Conservation (phyloP, 2,888 invertebrate genomes). For the Tetramorium bicarinatum region DNA sequence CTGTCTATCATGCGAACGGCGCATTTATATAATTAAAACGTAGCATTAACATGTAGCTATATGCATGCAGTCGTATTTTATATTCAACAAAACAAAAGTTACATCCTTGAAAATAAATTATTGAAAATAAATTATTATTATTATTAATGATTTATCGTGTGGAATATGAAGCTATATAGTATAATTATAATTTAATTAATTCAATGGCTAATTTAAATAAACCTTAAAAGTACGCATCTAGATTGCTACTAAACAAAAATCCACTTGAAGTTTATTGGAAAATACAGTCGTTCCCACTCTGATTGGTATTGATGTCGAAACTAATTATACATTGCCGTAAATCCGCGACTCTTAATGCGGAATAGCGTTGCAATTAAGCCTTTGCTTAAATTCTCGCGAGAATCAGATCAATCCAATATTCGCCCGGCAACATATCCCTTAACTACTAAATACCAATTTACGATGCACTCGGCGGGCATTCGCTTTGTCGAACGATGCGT, state of each 20-base stretch:
- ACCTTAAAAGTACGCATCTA: not conserved
- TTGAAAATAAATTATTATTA: not conserved
- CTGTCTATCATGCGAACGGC: not conserved
- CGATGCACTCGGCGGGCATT: conserved; percentile 10
- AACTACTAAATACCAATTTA: conserved; percentile 15
- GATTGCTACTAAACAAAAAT: not conserved
- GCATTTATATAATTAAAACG: conserved; percentile 28
- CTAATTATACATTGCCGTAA: not conserved
- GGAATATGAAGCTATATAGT: not conserved
- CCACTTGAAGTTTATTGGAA: not conserved
- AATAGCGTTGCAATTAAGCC: not conserved
- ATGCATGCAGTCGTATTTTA: not conserved
- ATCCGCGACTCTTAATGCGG: not conserved
- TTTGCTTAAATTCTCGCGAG: not conserved
- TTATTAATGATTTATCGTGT: not conserved
- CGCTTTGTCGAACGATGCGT: conserved; percentile 23
- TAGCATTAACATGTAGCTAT: not conserved
- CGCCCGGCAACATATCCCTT: not conserved
- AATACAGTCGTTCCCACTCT: not conserved
- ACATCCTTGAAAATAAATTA: not conserved
- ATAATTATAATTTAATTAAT: not conserved
- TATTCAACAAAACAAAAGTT: not conserved
- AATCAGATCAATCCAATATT: conserved; percentile 6
- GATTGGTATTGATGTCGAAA: not conserved
- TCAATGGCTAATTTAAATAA: not conserved